A percentile compares a stretch with the other conserved stretches of the same genome.
Evolutionary conservation across 1,140 invertebrate species (phyloP).

Genomic region (Coenobita brevimanus): DNA sequence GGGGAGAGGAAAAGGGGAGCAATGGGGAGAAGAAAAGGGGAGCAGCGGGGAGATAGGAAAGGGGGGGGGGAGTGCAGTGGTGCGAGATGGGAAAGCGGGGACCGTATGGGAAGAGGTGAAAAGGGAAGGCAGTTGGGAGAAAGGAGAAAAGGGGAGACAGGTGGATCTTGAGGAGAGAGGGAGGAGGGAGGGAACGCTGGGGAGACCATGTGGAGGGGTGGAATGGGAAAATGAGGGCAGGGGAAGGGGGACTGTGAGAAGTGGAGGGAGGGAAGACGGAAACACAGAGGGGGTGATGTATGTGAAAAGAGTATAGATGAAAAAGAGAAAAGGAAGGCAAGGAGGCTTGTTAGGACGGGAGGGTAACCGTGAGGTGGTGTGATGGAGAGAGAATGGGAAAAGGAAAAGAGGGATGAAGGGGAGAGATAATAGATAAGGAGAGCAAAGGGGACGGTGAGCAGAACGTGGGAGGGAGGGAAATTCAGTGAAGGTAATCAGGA

Average conservation of each 20-base stretch:
- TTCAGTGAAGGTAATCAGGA: background rate
- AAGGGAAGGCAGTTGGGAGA: too few species aligned
- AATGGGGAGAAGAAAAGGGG: background rate
- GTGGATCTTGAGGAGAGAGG: too few species aligned
- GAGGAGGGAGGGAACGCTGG: too few species aligned
- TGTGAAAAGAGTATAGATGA: background rate
- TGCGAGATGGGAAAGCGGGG: too few species aligned
- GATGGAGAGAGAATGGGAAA: background rate
- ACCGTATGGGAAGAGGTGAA: too few species aligned
- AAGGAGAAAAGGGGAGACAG: too few species aligned
- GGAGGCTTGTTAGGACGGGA: background rate
- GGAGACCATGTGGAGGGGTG: background rate
- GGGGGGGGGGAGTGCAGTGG: background rate
- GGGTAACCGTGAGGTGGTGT: background rate
- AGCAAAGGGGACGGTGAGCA: background rate
- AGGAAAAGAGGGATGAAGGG: background rate
- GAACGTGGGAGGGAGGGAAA: background rate
- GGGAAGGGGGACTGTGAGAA: background rate
- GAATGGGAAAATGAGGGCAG: background rate
- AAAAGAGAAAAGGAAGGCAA: background rate
- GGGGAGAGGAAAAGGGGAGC: too few species aligned
- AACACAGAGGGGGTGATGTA: constrained; percentile 24
- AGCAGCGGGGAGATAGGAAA: background rate
- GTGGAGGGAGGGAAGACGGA: background rate
- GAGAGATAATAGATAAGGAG: background rate